These are phyloP conservation scores for Chionis minor DNA, from an alignment of 2,113 vertebrate species.

Conservation along the genomic window DNA sequence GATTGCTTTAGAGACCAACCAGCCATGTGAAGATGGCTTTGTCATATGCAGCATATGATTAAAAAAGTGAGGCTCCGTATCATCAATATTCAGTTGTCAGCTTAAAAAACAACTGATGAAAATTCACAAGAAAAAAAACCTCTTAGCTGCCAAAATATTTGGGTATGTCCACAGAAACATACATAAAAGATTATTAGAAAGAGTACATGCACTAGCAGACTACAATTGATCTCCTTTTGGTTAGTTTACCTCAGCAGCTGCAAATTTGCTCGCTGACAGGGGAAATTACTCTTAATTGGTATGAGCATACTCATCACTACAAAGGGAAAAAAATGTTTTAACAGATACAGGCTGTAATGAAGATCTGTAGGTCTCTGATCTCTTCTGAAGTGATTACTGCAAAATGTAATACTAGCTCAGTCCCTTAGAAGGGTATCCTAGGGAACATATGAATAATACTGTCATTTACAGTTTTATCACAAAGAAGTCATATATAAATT, in stretches of 20 bases:
- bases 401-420: not conserved
- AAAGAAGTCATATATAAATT: not conserved
- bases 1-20: not conserved
- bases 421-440: not conserved
- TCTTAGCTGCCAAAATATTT: conserved; percentile 13
- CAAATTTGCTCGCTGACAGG: not conserved
- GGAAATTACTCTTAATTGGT: not conserved
- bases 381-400: not conserved
- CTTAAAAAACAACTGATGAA: conserved; percentile 50
- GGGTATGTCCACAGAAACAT: not conserved
- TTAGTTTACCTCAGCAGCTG: not conserved
- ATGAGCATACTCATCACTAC: not conserved
- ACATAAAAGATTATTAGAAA: not conserved
- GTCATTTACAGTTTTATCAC: not conserved
- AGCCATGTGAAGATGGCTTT: not conserved
- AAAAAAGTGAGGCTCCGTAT: not conserved
- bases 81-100: conserved; percentile 9
- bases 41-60: not conserved
- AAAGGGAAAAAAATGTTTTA: not conserved
- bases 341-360: not conserved
- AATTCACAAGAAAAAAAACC: not conserved
- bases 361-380: not conserved
- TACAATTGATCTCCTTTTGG: not conserved
- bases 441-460: not conserved
- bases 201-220: not conserved